Base-by-base conservation (phyloP, 2,888 invertebrate genomes). In the Toxonevra muliebris region DNA sequence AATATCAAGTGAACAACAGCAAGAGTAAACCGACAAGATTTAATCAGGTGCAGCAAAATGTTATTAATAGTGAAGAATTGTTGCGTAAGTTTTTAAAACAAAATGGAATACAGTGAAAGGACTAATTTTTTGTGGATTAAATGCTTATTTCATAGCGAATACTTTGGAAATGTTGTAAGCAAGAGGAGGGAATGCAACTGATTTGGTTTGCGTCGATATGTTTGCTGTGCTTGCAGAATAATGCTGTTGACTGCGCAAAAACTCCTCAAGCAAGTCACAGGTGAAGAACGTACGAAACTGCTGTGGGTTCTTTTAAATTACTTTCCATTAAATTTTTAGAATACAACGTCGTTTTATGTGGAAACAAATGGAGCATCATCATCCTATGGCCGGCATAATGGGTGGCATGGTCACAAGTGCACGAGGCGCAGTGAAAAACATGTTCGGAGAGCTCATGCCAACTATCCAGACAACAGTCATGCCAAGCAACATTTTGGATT, bases 271-370 rank as follows among this genome's bases (percentile, higher is more conserved):
- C 30, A 7, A 30, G 30, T 30, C 30, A 30, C 3, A 30, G 30
- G 30, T 30, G 30, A 30, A 30, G 30, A 30, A 30, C 2, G 7
- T 30, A 30, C 30, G 3, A 30, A 30, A 4, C 7, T 30, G 7
- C 30, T 4, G 30, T 30, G 30, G 7, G 30, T 30, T 4, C 30
- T 30, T 30, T 30, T 30, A 30, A 30, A 7, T 30, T 30, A 12
- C 12, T 48, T 48, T 5, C 48, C 12, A 2, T 12, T 17, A 4
- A 17, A 13, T 11, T 53, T 17, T 19, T 40, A 80, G 78, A 76
- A 79, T 82, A 50, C 83, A 84, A 66, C 79, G 85, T 0, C 84
- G 85, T 40, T 84, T 85, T 57, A 84, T 85, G 85, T 85, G 85
- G 85, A 80, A 81, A 50, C 80, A 84, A 69, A 80, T 84, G 79